Evolutionary conservation across 1,140 invertebrate genomes (phyloP), one percentile per base, ranked within the genome.

Genomic region (Diorhabda elongata): DNA sequence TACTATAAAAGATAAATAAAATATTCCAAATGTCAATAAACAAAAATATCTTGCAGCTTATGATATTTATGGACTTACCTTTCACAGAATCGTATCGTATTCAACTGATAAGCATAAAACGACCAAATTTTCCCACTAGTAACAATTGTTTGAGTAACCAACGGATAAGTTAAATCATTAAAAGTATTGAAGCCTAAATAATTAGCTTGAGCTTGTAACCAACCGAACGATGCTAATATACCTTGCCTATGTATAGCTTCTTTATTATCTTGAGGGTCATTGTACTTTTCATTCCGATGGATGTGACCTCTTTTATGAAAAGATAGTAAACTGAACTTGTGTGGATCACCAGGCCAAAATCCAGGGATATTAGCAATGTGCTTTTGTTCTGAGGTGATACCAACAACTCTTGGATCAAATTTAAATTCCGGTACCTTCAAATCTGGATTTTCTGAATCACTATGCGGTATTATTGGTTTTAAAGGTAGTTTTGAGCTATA

Each of bases 61-160:
- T 26, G 26, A 26, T 26, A 26, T 26, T 26, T 26, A 26, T 26
- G 26, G 26, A 52, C 47, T 8, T 52, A 52, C 47, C 47, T 52
- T 4, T 52, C 47, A 52, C 47, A 52, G 47, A 94, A 75, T 7
- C 88, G 76, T 58, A 90, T 86, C 2, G 94, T 97, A 79, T 98
- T 98, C 43, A 97, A 77, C 81, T 98, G 96, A 79, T 97, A 97
- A 5, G 88, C 84, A 78, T 88, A 93, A 72, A 97, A 94, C 3
- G 89, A 90, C 87, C 92, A 95, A 0, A 85, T 78, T 73, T 91
- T 86, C 0, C 95, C 95, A 84, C 97, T 90, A 3, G 93, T 93
- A 43, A 96, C 84, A 60, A 97, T 81, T 3, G 89, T 90, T 86
- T 97, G 95, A 44, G 90, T 91, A 4, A 89, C 86, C 44, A 97